These are phyloP conservation scores for Peromyscus maniculatus DNA, from an alignment of 2,113 vertebrate genomes.

Conservation along the genomic window DNA sequence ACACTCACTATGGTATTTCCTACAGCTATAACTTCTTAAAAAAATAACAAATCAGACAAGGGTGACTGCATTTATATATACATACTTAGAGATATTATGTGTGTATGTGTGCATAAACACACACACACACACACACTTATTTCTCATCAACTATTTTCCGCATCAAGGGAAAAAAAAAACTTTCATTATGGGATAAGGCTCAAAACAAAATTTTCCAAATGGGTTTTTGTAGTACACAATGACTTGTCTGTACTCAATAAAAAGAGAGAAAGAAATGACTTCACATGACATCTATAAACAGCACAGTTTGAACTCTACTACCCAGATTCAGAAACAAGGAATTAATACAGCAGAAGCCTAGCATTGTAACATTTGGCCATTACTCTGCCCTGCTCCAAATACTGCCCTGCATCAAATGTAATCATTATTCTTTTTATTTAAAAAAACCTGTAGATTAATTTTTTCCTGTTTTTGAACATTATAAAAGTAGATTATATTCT, in stretches of 20 bases:
- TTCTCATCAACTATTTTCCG: conserved; percentile 73
- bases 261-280: neutral
- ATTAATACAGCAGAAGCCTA: neutral
- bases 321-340: neutral
- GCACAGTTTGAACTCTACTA: neutral
- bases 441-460: neutral
- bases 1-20: conserved; percentile 81
- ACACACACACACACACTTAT: neutral
- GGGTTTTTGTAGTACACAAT: neutral
- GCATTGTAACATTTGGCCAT: neutral
- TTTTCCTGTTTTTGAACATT: conserved; percentile 9
- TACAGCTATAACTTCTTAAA: conserved; percentile 57
- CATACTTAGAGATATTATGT: neutral
- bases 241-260: conserved; percentile 38
- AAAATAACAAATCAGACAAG: conserved; percentile 67
- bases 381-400: neutral
- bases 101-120: neutral
- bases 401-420: neutral
- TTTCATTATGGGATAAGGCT: conserved; percentile 66
- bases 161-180: conserved; percentile 47
- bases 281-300: conserved; percentile 14
- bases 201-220: conserved; percentile 83
- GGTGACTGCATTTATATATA: neutral
- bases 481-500: conserved; percentile 29
- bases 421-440: neutral